Percentiles rank a stretch among this genome's conserved stretches.
Conservation (phyloP, 2,888 invertebrate genomes). For the Cheilosia variabilis region DNA sequence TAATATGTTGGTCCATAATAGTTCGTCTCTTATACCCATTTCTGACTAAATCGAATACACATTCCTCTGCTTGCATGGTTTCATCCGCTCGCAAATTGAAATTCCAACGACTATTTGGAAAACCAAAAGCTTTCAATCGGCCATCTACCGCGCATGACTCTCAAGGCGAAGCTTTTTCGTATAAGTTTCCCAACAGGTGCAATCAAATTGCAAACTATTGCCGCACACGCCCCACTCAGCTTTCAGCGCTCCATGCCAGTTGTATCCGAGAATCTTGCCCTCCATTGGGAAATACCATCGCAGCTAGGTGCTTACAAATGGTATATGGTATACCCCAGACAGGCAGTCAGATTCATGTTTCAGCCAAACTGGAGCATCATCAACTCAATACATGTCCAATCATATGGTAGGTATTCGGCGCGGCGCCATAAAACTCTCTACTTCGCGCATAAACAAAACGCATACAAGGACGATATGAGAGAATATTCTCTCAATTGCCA, state of each 20-base stretch:
- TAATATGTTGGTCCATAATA: no score
- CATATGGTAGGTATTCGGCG: conserved; percentile 74
- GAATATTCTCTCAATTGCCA: conserved; percentile 13
- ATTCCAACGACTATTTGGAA: conserved; percentile 28
- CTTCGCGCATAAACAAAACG: conserved; percentile 77
- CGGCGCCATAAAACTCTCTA: conserved; percentile 23
- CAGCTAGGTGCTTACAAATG: conserved; percentile 16
- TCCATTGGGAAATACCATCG: neutral
- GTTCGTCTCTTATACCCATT: no score
- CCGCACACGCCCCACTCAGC: neutral
- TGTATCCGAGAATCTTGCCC: neutral
- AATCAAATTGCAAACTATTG: conserved; percentile 2
- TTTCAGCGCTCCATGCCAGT: no score
- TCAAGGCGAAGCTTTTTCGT: neutral
- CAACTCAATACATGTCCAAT: conserved; percentile 27
- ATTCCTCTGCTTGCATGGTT: no score
- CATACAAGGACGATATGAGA: conserved; percentile 33
- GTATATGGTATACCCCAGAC: conserved; percentile 24
- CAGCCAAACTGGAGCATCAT: neutral
- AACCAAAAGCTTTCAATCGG: conserved; percentile 8
- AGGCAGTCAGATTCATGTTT: conserved; percentile 28
- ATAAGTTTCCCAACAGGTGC: conserved; percentile 56
- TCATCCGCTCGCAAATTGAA: neutral
- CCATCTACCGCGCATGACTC: conserved; percentile 37
- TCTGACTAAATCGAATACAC: no score